Evolutionary conservation across 2,113 vertebrate genomes (phyloP).

Genomic region (Emydura subglobosa): DNA sequence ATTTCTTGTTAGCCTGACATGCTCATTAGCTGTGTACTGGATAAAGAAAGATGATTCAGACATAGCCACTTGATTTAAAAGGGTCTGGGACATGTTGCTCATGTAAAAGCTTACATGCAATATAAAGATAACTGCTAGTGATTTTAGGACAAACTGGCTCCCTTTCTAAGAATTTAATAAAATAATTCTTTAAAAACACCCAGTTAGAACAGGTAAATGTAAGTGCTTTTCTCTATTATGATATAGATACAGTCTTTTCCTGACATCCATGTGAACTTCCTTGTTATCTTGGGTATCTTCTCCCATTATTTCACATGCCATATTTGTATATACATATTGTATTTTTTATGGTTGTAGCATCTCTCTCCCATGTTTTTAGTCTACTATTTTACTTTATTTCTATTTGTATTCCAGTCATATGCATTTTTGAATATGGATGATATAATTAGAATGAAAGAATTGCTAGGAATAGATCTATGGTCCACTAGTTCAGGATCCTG

Average conservation of each 20-base stretch:
- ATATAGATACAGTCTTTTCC: neutral
- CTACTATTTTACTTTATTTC: neutral
- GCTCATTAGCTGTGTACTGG: neutral
- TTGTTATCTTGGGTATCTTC: neutral
- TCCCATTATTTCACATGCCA: neutral
- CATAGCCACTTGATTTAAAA: neutral
- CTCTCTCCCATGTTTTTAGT: neutral
- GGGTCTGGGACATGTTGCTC: neutral
- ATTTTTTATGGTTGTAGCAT: neutral
- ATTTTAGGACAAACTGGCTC: neutral
- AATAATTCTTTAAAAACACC: neutral
- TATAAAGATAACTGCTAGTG: neutral
- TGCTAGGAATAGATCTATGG: neutral
- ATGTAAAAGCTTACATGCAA: neutral
- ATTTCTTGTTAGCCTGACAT: neutral
- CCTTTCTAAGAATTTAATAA: neutral
- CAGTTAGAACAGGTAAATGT: neutral
- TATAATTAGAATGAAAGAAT: neutral
- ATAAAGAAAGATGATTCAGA: neutral
- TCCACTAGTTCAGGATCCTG: neutral
- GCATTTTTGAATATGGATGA: neutral
- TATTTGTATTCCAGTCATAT: neutral
- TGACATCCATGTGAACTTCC: neutral
- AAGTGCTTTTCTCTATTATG: neutral
- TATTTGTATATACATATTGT: neutral